Base-by-base conservation (phyloP, 2,113 vertebrate species). In the Myrmophylax atrothorax region DNA sequence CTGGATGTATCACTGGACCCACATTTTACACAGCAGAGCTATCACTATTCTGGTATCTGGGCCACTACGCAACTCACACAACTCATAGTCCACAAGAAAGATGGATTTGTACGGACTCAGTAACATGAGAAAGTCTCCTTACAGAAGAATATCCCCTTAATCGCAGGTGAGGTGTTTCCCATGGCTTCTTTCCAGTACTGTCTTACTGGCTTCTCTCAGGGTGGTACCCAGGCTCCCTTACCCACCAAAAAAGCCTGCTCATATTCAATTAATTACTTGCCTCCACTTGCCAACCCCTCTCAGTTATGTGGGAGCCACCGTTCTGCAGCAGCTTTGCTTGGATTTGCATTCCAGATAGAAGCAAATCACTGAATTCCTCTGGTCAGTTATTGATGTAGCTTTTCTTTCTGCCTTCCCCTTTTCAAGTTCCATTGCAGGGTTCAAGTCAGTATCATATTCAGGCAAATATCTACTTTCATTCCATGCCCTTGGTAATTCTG, bases 211-310 rank as follows among this genome's bases (percentile, higher is more conserved):
- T 40, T 29, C 40, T 83, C 63, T 33, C 49, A n/a, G 42, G 6
- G 9, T 23, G 37, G n/a, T 37, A 49, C 18, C 11, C 37, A 44
- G 87, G 37, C 28, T 86, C 23, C 7, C 40, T 10, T 11, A 38
- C 3, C 20, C 26, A 66, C 6, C 5, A 20, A 13, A 26, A 40
- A 80, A 24, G 7, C 7, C 7, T 2, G 0, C 16, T 22, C 0
- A 1, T 14, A 24, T 28, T 38, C 58, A 56, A 35, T 22, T 64
- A 56, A 35, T 19, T 64, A 46, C 78, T 42, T 3, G 0, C 23
- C 28, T 64, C 72, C 44, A 11, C 11, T 26, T 83, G 62, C 37
- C 47, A 62, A 16, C 9, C 24, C 18, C 19, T 69, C 42, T 55
- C 22, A 82, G 22, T 26, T 17, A 31, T 38, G 5, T 8, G 38